Percentiles rank a stretch among this genome's conserved stretches.
These are phyloP conservation scores for Tachystola acroxantha DNA, from an alignment of 2,888 invertebrate species.

Conservation along the genomic window DNA sequence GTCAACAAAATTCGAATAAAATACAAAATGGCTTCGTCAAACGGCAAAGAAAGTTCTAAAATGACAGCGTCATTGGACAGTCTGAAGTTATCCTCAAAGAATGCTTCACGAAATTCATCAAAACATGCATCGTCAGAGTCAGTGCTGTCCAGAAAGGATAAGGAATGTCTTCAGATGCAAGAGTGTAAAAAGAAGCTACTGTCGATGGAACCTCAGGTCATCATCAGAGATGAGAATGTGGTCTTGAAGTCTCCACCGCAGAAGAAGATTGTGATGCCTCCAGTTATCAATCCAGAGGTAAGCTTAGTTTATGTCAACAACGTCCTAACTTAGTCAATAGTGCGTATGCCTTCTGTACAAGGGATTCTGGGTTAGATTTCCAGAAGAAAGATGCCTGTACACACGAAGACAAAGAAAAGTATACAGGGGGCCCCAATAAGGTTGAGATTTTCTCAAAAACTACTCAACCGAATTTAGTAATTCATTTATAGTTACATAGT, in stretches of 20 bases:
- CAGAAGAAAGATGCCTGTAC: no score
- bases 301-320: conserved; percentile 16
- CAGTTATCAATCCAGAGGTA: conserved; percentile 67
- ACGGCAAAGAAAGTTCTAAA: conserved; percentile 62
- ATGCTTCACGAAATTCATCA: conserved; percentile 56
- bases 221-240: conserved; percentile 70
- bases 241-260: conserved; percentile 66
- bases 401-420: no score
- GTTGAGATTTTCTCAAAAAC: no score
- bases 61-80: conserved; percentile 69
- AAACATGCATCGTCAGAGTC: conserved; percentile 73
- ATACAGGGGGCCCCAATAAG: no score
- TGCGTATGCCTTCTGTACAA: no score
- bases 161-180: conserved; percentile 67
- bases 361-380: no score
- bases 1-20: conserved; percentile 8
- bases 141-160: conserved; percentile 65
- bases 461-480: no score
- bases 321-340: background rate
- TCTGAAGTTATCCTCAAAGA: conserved; percentile 66
- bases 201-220: conserved; percentile 69
- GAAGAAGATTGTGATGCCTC: conserved; percentile 72
- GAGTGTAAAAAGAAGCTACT: conserved; percentile 70
- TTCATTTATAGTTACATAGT: no score
- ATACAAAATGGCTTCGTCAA: conserved; percentile 61